Evolutionary conservation across 1,140 invertebrate species (phyloP).

Genomic region (Drosophila watanabei): DNA sequence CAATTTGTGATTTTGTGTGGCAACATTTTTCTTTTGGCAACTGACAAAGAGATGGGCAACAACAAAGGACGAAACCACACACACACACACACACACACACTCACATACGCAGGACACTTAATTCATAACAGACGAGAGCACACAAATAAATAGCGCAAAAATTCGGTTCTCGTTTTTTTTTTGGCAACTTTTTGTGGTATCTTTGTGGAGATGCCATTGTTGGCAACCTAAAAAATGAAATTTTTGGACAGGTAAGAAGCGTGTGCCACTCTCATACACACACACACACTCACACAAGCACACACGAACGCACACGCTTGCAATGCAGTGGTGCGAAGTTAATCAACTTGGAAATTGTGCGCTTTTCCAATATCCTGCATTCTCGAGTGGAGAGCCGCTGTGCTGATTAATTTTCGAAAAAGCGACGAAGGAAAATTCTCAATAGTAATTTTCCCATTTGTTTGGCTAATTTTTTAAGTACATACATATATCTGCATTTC

Average conservation of each 20-base stretch:
- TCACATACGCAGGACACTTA: slow-evolving; percentile 44
- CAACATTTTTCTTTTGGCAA: slow-evolving; percentile 24
- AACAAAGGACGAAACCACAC: slow-evolving; percentile 22
- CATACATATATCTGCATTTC: not conserved
- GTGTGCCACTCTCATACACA: slow-evolving; percentile 21
- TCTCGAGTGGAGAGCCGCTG: slow-evolving; percentile 39
- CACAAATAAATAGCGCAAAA: slow-evolving; percentile 57
- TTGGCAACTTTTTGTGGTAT: slow-evolving; percentile 51
- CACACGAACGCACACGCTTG: slow-evolving; percentile 23
- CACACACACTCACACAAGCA: not conserved
- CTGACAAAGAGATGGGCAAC: slow-evolving; percentile 36
- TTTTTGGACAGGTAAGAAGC: slow-evolving; percentile 56
- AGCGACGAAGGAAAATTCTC: not conserved
- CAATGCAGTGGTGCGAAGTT: slow-evolving; percentile 58
- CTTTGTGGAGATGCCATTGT: slow-evolving; percentile 44
- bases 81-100: not conserved
- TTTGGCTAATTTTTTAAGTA: slow-evolving; percentile 13
- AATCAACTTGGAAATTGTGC: slow-evolving; percentile 68
- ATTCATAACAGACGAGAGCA: slow-evolving; percentile 55
- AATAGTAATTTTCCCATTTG: too few relatives aligned
- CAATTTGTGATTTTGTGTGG: slow-evolving; percentile 22
- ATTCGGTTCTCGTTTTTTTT: slow-evolving; percentile 44
- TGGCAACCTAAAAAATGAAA: slow-evolving; percentile 10
- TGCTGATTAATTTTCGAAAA: slow-evolving; percentile 26
- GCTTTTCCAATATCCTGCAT: slow-evolving; percentile 70